phyloP scores from a whole-genome alignment of 2,888 invertebrate species.

The Drosophila quasianomalipes region DNA sequence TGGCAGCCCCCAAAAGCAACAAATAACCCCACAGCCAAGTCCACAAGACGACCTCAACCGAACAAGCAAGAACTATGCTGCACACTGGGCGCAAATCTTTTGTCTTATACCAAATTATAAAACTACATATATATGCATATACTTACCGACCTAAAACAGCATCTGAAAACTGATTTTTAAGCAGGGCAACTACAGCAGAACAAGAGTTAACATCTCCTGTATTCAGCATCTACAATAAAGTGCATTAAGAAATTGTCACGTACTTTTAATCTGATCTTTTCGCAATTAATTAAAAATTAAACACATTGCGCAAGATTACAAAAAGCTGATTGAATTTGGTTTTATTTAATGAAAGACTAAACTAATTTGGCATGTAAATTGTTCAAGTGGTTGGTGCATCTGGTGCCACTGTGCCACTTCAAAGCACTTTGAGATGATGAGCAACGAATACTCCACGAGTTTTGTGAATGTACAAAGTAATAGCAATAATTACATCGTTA shows the following conservation, averaged over 20 bases:
- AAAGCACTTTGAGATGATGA: slow-evolving; percentile 3
- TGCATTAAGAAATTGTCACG: too few species aligned
- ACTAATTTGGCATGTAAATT: neutral
- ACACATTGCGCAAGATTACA: too few species aligned
- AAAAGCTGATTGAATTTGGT: neutral
- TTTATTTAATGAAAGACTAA: neutral
- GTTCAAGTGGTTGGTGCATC: neutral
- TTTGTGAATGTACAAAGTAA: slow-evolving; percentile 39
- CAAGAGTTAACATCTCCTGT: too few species aligned
- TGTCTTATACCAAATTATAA: neutral
- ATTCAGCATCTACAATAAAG: too few species aligned
- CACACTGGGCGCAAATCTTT: slow-evolving; percentile 30
- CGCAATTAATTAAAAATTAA: too few species aligned
- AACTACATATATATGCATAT: too few species aligned
- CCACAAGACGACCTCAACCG: slow-evolving; percentile 51
- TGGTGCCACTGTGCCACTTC: slow-evolving; percentile 38
- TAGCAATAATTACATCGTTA: slow-evolving; percentile 40
- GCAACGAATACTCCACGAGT: slow-evolving; percentile 10
- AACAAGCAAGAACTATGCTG: slow-evolving; percentile 24
- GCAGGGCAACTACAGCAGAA: neutral
- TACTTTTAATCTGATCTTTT: too few species aligned
- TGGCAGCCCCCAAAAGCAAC: slow-evolving; percentile 16
- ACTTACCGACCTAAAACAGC: neutral
- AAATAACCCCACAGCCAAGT: slow-evolving; percentile 37
- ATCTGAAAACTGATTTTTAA: neutral